Conservation (phyloP, 1,140 invertebrate species). For the Linepithema humile region DNA sequence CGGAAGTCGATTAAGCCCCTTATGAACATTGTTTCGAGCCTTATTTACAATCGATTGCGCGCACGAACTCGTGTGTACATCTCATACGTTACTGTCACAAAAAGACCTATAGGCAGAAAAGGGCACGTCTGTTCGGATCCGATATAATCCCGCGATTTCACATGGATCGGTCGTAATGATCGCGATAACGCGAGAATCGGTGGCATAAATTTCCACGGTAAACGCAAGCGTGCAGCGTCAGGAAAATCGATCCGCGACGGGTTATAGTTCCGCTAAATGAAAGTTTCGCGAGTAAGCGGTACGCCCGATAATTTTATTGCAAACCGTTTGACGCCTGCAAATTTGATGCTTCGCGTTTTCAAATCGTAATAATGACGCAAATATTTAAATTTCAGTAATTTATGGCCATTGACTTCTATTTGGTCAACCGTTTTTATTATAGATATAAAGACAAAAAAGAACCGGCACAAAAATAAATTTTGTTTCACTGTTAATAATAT, state of each 20-base stretch:
- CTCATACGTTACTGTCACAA: background rate
- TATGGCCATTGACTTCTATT: background rate
- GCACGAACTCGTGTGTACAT: slow-evolving; percentile 39
- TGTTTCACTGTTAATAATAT: background rate
- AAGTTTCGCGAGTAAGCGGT: background rate
- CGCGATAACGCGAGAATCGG: slow-evolving; percentile 24
- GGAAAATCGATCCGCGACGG: background rate
- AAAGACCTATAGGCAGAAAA: background rate
- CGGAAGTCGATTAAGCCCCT: slow-evolving; percentile 17
- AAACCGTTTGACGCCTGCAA: background rate
- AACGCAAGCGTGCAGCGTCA: background rate
- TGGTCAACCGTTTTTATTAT: background rate
- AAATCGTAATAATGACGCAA: background rate
- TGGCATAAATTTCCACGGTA: background rate
- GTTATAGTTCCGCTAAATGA: slow-evolving; percentile 16
- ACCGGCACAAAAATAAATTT: background rate
- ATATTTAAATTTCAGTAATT: background rate
- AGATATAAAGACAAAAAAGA: background rate
- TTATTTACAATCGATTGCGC: slow-evolving; percentile 57
- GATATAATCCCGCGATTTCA: slow-evolving; percentile 26
- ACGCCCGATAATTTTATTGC: background rate
- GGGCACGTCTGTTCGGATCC: background rate
- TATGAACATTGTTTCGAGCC: background rate
- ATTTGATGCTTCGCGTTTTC: background rate
- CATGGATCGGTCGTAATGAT: slow-evolving; percentile 38